These are phyloP conservation scores for Alaudala cheleensis DNA, from an alignment of 2,113 vertebrate genomes.

Conservation along the genomic window DNA sequence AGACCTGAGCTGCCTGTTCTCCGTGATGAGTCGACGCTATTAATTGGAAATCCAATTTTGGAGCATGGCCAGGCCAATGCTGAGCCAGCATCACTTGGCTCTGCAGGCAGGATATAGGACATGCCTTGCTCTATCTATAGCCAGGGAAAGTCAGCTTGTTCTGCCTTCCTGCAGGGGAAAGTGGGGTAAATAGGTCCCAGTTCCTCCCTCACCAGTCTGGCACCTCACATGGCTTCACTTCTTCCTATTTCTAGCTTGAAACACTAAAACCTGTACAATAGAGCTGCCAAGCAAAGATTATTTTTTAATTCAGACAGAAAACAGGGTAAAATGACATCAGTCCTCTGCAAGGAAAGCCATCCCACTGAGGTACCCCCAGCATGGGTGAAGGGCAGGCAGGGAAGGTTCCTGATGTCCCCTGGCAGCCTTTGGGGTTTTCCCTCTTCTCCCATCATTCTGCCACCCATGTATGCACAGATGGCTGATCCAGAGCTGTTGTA, in stretches of 20 bases:
- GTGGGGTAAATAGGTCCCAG: not conserved
- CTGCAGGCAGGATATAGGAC: slow-evolving; percentile 55
- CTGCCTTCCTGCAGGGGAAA: not conserved
- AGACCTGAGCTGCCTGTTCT: slow-evolving; percentile 42
- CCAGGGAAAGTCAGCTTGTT: slow-evolving; percentile 14
- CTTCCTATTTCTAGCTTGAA: not conserved
- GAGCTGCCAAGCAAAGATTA: not conserved
- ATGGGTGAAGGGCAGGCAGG: accelerated
- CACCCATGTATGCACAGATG: not conserved
- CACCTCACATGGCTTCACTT: not conserved
- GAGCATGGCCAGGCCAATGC: slow-evolving; percentile 55
- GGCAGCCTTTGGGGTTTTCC: not conserved
- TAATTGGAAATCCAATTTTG: slow-evolving; percentile 70
- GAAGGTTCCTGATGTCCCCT: accelerated
- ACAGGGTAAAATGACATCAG: not conserved
- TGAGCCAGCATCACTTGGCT: slow-evolving; percentile 59
- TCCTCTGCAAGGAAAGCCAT: not conserved
- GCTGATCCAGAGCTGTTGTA: not conserved
- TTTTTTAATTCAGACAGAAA: not conserved
- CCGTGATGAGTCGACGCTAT: slow-evolving; percentile 46
- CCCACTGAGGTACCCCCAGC: not conserved
- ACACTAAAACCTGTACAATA: not conserved
- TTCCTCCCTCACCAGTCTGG: not conserved
- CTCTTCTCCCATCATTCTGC: not conserved
- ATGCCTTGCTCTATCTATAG: slow-evolving; percentile 41